A percentile compares a stretch with the other conserved stretches of the same genome.
Conservation (phyloP, 2,888 invertebrate genomes). For the Oscheius sp. region DNA sequence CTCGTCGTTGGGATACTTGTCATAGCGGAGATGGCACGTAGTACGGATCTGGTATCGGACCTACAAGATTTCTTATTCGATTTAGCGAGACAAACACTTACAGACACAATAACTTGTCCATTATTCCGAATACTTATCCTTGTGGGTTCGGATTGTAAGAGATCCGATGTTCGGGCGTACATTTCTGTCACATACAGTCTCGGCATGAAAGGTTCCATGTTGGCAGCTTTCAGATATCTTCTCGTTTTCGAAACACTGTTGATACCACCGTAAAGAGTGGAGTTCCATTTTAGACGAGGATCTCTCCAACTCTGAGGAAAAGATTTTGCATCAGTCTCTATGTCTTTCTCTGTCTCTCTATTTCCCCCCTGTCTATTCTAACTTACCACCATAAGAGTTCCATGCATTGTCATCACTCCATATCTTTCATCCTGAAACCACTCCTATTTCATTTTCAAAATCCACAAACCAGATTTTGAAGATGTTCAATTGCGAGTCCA, state of each 20-base stretch:
- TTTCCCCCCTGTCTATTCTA: no score
- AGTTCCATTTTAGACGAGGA: conserved; percentile 21
- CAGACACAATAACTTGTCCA: conserved; percentile 4
- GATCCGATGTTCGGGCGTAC: conserved; percentile 5
- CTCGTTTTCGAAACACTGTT: not conserved
- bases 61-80: not conserved
- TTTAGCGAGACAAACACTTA: not conserved
- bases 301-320: conserved; percentile 13
- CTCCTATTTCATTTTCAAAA: not conserved
- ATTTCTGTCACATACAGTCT: conserved; percentile 21
- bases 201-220: conserved; percentile 26
- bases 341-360: no score
- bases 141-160: not conserved
- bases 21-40: conserved; percentile 26
- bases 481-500: not conserved
- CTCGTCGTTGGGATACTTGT: conserved; percentile 22
- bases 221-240: not conserved
- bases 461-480: conserved; percentile 1
- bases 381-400: conserved; percentile 13
- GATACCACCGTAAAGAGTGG: conserved; percentile 14
- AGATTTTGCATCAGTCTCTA: not conserved
- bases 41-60: conserved; percentile 5
- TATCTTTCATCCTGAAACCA: conserved; percentile 14
- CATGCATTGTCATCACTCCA: conserved; percentile 9
- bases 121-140: not conserved